Evolutionary conservation across 1,140 invertebrate genomes (phyloP), one percentile per base, ranked within the genome.

Genomic region (Nixonia krombeini): DNA sequence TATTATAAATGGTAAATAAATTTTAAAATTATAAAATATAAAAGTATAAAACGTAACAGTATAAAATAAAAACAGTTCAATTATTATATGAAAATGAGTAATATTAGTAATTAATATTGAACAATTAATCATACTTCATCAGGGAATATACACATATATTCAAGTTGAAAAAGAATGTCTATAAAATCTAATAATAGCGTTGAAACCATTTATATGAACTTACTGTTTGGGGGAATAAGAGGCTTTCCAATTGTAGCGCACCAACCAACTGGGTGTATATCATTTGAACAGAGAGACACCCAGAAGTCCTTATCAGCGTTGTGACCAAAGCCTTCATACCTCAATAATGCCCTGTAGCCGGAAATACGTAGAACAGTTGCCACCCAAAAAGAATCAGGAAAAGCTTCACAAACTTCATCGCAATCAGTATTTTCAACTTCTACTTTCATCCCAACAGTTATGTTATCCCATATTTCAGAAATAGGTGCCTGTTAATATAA

Each of bases 201-300:
- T 21, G 21, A 2, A 21, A 21, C 6, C 21, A 21, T 3, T 21
- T 21, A 21, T 58, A 61, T n/a, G n/a, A n/a, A 80, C 81, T 85
- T 82, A 91, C 90, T 92, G 82, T 92, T 92, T 9, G 96, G 96
- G 47, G 96, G 96, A 78, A 97, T 97, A 0, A 98, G 85, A 4
- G 95, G 95, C 84, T 97, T 97, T 12, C 96, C 96, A 65, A 96
- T 90, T 0, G 94, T 95, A 1, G 96, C 96, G 87, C 96, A 98
- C 96, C 96, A 98, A 10, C 96, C 96, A 29, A 99, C 95, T 17
- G 94, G 94, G 85, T 98, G 95, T 16, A 99, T 94, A 76, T 95
- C 92, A 49, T 94, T 92, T 38, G 94, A 94, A 84, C 95, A 96
- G 15, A 99, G 86, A 75, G 96, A 97, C 0, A 98, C 91, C 96